Percentiles rank a stretch among this genome's conserved stretches.
Conservation (phyloP, 2,113 vertebrate genomes). For the Pithys albifrons region DNA sequence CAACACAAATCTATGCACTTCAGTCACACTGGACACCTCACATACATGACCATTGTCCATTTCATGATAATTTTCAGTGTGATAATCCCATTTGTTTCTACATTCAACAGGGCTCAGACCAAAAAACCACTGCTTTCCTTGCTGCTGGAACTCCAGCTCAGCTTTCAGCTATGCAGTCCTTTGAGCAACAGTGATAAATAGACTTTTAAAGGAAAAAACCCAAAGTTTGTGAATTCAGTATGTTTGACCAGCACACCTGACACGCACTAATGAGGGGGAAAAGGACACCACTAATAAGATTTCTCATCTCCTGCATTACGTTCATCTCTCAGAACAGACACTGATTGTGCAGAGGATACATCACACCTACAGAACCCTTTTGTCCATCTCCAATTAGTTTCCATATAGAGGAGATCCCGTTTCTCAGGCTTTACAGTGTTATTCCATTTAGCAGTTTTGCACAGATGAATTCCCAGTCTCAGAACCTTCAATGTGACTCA, state of each 20-base stretch:
- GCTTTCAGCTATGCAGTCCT: not conserved
- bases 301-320: not conserved
- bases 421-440: not conserved
- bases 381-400: not conserved
- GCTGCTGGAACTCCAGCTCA: not conserved
- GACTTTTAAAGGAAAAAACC: not conserved
- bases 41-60: fast-evolving
- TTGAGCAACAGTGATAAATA: not conserved
- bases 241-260: not conserved
- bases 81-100: not conserved
- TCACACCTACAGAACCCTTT: not conserved
- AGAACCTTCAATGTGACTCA: not conserved
- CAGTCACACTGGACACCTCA: not conserved
- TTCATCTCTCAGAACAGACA: not conserved
- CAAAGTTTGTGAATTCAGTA: not conserved
- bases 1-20: not conserved
- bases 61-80: not conserved
- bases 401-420: not conserved
- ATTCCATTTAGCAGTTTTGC: not conserved
- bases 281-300: not conserved
- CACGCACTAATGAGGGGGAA: not conserved
- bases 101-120: not conserved
- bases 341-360: not conserved
- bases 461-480: not conserved
- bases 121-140: not conserved